phyloP scores from a whole-genome alignment of 1,140 invertebrate genomes.

The Rhyacophila brunnea region DNA sequence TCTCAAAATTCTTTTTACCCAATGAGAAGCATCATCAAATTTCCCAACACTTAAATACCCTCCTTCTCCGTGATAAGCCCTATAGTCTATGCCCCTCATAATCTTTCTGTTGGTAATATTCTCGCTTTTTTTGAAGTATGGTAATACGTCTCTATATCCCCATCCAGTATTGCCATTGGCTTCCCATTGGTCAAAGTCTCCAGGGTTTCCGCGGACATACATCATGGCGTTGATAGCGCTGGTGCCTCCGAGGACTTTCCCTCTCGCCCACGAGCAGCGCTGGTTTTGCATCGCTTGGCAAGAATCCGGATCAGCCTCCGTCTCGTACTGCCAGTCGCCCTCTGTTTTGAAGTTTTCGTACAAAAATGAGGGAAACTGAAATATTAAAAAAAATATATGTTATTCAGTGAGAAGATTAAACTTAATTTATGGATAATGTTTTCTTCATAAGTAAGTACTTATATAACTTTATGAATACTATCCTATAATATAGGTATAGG shows the following conservation, averaged over 20 bases:
- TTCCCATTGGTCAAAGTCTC: conserved; percentile 70
- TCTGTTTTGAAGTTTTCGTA: conserved; percentile 28
- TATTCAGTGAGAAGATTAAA: too few relatives aligned
- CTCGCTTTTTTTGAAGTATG: conserved; percentile 54
- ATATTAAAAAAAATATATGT: too few relatives aligned
- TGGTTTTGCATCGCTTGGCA: conserved; percentile 42
- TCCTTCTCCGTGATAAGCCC: conserved; percentile 64
- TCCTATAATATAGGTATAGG: too few relatives aligned
- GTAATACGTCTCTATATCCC: conserved; percentile 49
- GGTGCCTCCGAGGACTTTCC: conserved; percentile 61
- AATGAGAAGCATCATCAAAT: conserved; percentile 35
- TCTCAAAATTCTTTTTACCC: conserved; percentile 25
- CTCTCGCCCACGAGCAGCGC: conserved; percentile 55
- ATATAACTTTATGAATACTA: too few relatives aligned
- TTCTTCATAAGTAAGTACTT: too few relatives aligned
- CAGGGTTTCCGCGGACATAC: conserved; percentile 61
- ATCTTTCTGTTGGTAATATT: conserved; percentile 69
- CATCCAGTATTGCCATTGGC: conserved; percentile 45
- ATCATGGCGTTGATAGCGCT: conserved; percentile 67
- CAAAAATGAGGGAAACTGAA: conserved; percentile 8
- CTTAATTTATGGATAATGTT: too few relatives aligned
- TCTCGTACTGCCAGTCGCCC: conserved; percentile 57
- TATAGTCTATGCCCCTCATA: conserved; percentile 24
- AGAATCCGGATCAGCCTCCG: conserved; percentile 48
- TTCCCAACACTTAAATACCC: conserved; percentile 78